These are phyloP conservation scores for Hoplodrina blanda DNA, from an alignment of 2,888 invertebrate species.

Conservation along the genomic window DNA sequence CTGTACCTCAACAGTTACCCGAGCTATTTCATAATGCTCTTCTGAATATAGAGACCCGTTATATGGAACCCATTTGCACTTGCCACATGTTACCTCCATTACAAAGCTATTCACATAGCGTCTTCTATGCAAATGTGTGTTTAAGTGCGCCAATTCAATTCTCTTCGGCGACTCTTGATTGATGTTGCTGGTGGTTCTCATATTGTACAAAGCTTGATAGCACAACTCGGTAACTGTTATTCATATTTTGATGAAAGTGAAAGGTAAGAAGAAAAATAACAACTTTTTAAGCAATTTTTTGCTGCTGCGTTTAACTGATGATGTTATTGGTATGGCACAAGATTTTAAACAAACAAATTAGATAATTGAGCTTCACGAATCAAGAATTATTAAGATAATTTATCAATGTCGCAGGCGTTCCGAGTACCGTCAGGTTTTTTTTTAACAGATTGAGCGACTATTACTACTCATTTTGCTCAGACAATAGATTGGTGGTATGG, in stretches of 20 bases:
- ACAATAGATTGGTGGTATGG: too few species aligned
- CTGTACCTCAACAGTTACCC: constrained; percentile 67
- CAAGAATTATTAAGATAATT: constrained; percentile 17
- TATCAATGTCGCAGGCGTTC: constrained; percentile 3
- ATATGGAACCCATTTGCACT: constrained; percentile 83
- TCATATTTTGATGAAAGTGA: constrained; percentile 42
- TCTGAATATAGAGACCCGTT: constrained; percentile 80
- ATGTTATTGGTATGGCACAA: constrained; percentile 17
- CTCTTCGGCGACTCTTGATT: constrained; percentile 74
- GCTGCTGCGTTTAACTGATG: constrained; percentile 3
- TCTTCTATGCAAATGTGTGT: constrained; percentile 82
- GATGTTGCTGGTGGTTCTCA: constrained; percentile 70
- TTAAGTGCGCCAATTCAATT: constrained; percentile 79
- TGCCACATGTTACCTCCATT: constrained; percentile 82
- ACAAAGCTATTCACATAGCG: constrained; percentile 78
- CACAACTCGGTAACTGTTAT: constrained; percentile 28
- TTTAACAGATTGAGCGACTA: background rate
- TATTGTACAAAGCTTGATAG: constrained; percentile 33
- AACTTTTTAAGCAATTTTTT: constrained; percentile 8
- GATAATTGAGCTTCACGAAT: constrained; percentile 24
- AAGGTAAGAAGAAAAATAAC: constrained; percentile 32
- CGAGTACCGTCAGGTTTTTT: background rate
- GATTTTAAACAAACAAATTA: constrained; percentile 25
- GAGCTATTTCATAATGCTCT: constrained; percentile 72
- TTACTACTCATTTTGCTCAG: too few species aligned